Evolutionary conservation across 2,888 invertebrate genomes (phyloP).

Genomic region (Plutella xylostella): DNA sequence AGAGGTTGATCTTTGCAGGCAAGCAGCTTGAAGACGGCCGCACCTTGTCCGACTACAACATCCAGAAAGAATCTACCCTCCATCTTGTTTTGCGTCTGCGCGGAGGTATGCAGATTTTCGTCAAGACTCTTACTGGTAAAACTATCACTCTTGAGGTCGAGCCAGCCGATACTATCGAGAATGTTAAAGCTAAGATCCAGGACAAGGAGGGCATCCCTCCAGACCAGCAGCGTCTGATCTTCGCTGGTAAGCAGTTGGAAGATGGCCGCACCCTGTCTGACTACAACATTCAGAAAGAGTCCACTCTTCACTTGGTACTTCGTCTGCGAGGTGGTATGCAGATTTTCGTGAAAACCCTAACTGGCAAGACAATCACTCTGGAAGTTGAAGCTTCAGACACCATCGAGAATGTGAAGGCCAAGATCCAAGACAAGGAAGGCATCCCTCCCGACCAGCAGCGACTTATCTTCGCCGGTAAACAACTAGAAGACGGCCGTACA

Average conservation of each 20-base stretch:
- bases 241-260: constrained; percentile 29
- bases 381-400: constrained; percentile 13
- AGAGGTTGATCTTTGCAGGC: constrained; percentile 34
- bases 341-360: constrained; percentile 24
- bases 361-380: constrained; percentile 27
- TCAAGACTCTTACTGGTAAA: constrained; percentile 30
- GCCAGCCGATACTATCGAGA: constrained; percentile 27
- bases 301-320: constrained; percentile 21
- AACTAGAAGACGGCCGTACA: constrained; percentile 12
- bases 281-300: constrained; percentile 26
- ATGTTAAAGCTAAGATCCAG: constrained; percentile 30
- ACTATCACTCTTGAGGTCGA: constrained; percentile 31
- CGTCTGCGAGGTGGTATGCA: constrained; percentile 25
- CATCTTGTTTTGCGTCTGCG: constrained; percentile 26
- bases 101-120: constrained; percentile 31
- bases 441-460: constrained; percentile 13
- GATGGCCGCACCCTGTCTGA: constrained; percentile 28
- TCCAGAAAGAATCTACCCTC: constrained; percentile 29
- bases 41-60: constrained; percentile 35
- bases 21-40: constrained; percentile 37
- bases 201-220: constrained; percentile 30
- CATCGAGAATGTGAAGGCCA: constrained; percentile 14
- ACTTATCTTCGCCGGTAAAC: constrained; percentile 12
- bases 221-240: constrained; percentile 29
- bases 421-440: constrained; percentile 13